Evolutionary conservation across 2,797 vertebrate genomes (phyloP).

Genomic region (Nannoperca australis): DNA sequence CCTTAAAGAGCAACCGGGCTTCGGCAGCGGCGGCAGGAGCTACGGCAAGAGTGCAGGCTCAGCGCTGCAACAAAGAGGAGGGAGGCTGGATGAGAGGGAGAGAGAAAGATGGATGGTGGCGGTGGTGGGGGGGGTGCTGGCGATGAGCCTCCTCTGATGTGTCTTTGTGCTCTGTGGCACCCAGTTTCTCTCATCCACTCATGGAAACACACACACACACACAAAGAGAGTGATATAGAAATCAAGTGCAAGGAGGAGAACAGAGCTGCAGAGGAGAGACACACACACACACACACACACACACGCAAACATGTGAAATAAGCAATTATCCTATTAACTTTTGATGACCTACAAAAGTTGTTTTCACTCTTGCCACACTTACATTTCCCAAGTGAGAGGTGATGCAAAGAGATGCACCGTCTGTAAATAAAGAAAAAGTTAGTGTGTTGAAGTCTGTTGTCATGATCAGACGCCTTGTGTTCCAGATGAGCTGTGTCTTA

Average conservation of each 20-base stretch:
- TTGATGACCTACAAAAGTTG: conserved; percentile 82
- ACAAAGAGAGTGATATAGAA: conserved; percentile 49
- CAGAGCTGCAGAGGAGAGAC: conserved; percentile 51
- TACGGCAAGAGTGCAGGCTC: conserved; percentile 83
- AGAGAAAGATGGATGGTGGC: not conserved
- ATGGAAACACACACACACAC: conserved; percentile 43
- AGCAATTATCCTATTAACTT: conserved; percentile 84
- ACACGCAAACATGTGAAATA: conserved; percentile 71
- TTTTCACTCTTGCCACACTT: conserved; percentile 53
- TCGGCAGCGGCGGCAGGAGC: conserved; percentile 64
- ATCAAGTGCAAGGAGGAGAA: conserved; percentile 55
- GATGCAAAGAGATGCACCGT: conserved; percentile 34
- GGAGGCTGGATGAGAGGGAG: conserved; percentile 71
- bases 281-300: conserved; percentile 39
- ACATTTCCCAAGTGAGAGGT: conserved; percentile 53
- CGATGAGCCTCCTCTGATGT: conserved; percentile 77
- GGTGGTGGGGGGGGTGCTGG: conserved; percentile 42
- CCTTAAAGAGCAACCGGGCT: conserved; percentile 81
- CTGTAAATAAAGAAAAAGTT: conserved; percentile 67
- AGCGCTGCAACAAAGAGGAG: conserved; percentile 82
- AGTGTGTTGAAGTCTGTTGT: conserved; percentile 35
- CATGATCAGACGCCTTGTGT: conserved; percentile 34
- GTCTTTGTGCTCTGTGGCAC: conserved; percentile 77
- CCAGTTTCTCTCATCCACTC: conserved; percentile 71
- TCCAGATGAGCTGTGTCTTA: conserved; percentile 15